These are phyloP conservation scores for Drosophila fulvimacula DNA, from an alignment of 2,888 invertebrate species.

Conservation along the genomic window DNA sequence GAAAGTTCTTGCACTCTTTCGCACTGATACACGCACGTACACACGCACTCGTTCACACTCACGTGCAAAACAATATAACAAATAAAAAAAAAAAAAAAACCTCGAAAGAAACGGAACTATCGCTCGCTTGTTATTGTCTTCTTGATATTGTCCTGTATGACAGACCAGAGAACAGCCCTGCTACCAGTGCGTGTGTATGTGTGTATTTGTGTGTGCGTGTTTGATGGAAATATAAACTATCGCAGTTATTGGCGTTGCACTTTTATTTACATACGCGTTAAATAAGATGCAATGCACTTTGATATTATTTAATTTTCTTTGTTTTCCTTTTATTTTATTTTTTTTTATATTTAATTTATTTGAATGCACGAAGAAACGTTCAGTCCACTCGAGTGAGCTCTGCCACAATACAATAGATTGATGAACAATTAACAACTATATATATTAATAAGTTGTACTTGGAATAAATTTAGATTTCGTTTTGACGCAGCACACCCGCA, in stretches of 20 bases:
- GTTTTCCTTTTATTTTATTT: not conserved
- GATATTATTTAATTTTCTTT: slow-evolving; percentile 6
- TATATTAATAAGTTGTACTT: slow-evolving; percentile 32
- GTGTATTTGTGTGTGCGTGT: not conserved
- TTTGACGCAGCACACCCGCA: slow-evolving; percentile 46
- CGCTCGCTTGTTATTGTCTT: slow-evolving; percentile 9
- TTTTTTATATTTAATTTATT: not conserved
- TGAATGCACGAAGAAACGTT: slow-evolving; percentile 6
- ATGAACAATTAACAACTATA: slow-evolving; percentile 40
- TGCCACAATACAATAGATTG: slow-evolving; percentile 29
- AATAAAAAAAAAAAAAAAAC: slow-evolving; percentile 14
- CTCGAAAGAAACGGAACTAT: not conserved
- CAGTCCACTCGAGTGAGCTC: slow-evolving; percentile 8
- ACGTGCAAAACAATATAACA: slow-evolving; percentile 12
- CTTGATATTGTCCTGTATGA: slow-evolving; percentile 35
- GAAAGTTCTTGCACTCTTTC: slow-evolving; percentile 32
- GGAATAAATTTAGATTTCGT: slow-evolving; percentile 15
- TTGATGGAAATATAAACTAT: slow-evolving; percentile 11
- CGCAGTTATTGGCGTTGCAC: slow-evolving; percentile 14
- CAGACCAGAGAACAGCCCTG: slow-evolving; percentile 46
- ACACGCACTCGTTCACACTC: slow-evolving; percentile 25
- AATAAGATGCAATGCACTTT: slow-evolving; percentile 35
- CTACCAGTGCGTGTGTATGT: slow-evolving; percentile 14
- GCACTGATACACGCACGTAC: slow-evolving; percentile 20
- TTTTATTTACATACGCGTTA: slow-evolving; percentile 40